These are phyloP conservation scores for Enhydra lutris DNA, from an alignment of 2,113 vertebrate species.

Conservation along the genomic window DNA sequence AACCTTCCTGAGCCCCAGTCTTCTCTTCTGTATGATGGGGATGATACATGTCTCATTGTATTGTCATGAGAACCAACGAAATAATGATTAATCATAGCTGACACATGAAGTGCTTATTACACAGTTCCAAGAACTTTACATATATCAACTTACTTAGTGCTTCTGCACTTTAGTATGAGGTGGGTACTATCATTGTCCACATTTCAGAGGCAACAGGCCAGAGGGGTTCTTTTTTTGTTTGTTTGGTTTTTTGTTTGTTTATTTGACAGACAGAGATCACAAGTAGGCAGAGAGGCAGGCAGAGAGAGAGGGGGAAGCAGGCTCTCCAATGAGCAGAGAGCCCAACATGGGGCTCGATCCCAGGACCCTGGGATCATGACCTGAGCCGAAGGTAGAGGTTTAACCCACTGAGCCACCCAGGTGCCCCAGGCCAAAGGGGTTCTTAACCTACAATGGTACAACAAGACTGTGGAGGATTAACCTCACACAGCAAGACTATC, in stretches of 20 bases:
- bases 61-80: neutral
- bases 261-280: too few relatives aligned
- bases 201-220: neutral
- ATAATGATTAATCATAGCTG: neutral
- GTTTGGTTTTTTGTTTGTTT: too few relatives aligned
- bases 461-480: neutral
- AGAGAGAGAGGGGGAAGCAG: too few relatives aligned
- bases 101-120: neutral
- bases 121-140: neutral
- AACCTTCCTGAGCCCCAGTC: neutral
- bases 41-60: neutral
- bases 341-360: too few relatives aligned
- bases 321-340: too few relatives aligned
- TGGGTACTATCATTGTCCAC: neutral
- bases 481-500: neutral
- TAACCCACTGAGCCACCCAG: too few relatives aligned
- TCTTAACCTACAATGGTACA: neutral
- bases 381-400: too few relatives aligned
- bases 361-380: too few relatives aligned
- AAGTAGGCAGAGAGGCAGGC: too few relatives aligned
- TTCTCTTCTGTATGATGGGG: neutral
- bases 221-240: neutral
- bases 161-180: neutral
- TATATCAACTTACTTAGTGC: neutral
- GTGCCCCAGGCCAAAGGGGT: too few relatives aligned